Base-by-base conservation (phyloP, 2,888 invertebrate species). In the Muschampia plurimacula region DNA sequence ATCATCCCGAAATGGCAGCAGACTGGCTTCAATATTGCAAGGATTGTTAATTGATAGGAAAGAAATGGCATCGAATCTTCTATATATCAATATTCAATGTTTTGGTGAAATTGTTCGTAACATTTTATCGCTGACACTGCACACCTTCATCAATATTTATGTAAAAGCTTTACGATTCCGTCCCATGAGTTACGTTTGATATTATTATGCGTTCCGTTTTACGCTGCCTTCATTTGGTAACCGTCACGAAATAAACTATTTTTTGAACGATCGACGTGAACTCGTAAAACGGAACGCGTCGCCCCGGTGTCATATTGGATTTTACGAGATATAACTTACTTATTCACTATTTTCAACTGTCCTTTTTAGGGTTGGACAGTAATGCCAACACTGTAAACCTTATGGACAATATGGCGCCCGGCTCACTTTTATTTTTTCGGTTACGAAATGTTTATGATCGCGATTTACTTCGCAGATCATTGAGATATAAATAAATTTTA, bases 201-300 rank as follows among this genome's bases (percentile, higher is more conserved):
- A 89, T 89, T 88, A 88, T 89, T 86, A 89, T 87, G 88, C 88
- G 89, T 89, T 89, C 83, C 89, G 85, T 90, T 90, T 89, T 88
- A 91, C 85, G 89, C 84, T 81, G 86, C 86, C 83, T 86, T 86
- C 87, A 86, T 89, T 87, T 83, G 85, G 81, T 80, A 83, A 81
- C 82, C 84, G 89, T 87, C 89, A 89, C 89, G 87, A 85, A 84
- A 89, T 88, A 86, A 89, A 91, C 90, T 90, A 90, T 90, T 89
- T 86, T 84, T 80, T 84, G 74, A 83, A 81, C 87, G 86, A 88
- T 88, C 88, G 81, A 82, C 82, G 83, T 79, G 76, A 75, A 82
- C 80, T 87, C 90, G 90, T 92, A 91, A 91, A 92, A 87, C 77
- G 87, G 77, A 89, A 91, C 90, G 89, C 84, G 79, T 83, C 89